Evolutionary conservation across 2,888 invertebrate genomes (phyloP), one percentile per base, ranked within the genome.

Genomic region (Taphrorychus bicolor): DNA sequence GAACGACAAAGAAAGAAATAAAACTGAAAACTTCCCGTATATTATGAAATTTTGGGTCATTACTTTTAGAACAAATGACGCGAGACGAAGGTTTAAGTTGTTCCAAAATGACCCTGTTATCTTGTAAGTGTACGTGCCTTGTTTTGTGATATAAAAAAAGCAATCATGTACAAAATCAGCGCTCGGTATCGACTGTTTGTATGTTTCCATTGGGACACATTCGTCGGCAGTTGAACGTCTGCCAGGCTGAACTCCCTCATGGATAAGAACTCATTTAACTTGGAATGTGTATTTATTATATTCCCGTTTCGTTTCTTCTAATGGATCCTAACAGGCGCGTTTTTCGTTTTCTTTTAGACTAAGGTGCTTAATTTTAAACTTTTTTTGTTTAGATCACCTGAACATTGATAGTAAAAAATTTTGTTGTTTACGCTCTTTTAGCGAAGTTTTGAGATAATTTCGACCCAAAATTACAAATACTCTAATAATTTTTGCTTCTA

Each of bases 151-250:
- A 82, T 82, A 82, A 82, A 82, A 45, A 82, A 82, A 80, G 82
- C 82, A 82, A 82, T 82, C 82, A 81, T 82, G 82, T 82, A 81
- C 82, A 82, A 82, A 82, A 82, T 82, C 82, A 82, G 81, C 77
- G 80, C 78, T 76, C 77, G 75, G 78, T 81, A 81, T 82, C 81
- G 82, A 82, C 81, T 81, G 80, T 82, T 82, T 78, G 79, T 79
- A 82, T 82, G 82, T 82, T 81, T 79, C 82, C 82, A 75, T 77
- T 77, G 82, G 82, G 82, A 82, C 80, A 78, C 82, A 82, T 82
- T 82, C 81, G 81, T 82, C 77, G 78, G 77, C 78, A 24, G 65
- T 66, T 62, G 51, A 70, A 63, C 57, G 64, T 61, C 64, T 60
- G 58, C 78, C 76, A 79, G 78, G 80, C 76, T 77, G 75, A 76